phyloP scores from a whole-genome alignment of 2,113 vertebrate genomes.

The Sarotherodon lohbergeri region DNA sequence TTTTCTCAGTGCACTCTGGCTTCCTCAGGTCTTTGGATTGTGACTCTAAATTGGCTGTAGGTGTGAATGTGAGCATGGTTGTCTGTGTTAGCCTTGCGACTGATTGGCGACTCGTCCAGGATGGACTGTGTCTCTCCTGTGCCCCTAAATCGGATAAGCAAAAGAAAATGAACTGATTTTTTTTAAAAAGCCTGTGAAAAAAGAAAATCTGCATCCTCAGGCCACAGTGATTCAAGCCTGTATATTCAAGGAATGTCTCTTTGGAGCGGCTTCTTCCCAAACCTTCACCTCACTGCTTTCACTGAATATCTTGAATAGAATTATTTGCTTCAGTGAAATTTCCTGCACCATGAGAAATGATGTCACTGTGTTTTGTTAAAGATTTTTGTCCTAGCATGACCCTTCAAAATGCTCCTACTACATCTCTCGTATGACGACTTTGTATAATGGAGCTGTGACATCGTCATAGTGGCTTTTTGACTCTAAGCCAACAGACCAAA shows the following conservation, averaged over 20 bases:
- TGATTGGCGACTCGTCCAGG: neutral
- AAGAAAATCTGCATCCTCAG: neutral
- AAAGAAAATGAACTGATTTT: neutral
- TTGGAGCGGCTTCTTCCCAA: neutral
- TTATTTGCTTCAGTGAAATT: neutral
- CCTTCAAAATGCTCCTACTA: neutral
- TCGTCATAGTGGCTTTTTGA: neutral
- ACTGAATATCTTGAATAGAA: neutral
- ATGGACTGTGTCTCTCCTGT: neutral
- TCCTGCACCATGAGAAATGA: neutral
- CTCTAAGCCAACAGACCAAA: slow-evolving; percentile 16
- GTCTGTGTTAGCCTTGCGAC: neutral
- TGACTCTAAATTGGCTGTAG: neutral
- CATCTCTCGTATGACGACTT: neutral
- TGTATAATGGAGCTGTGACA: neutral
- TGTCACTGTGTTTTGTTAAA: neutral
- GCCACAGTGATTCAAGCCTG: neutral
- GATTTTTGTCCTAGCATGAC: neutral
- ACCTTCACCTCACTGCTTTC: neutral
- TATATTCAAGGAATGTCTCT: neutral
- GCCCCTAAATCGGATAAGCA: neutral
- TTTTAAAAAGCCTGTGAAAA: neutral
- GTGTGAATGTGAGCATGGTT: neutral
- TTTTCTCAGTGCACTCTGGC: neutral
- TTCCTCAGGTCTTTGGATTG: neutral